phyloP scores from a whole-genome alignment of 2,797 vertebrate genomes.

The Rhadinocentrus ornatus region DNA sequence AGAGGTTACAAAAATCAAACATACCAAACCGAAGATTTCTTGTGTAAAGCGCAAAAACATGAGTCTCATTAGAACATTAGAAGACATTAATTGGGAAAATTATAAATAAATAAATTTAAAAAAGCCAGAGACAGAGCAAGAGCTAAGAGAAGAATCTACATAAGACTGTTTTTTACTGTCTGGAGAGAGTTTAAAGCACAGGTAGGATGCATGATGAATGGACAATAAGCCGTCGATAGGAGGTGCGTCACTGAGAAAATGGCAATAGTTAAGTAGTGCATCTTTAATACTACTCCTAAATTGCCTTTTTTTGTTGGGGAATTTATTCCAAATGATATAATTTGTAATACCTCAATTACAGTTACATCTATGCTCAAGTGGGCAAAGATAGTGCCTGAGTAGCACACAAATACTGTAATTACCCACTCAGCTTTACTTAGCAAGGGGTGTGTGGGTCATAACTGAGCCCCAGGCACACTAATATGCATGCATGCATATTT shows the following conservation, averaged over 20 bases:
- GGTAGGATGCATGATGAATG: too few relatives aligned
- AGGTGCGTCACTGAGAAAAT: too few relatives aligned
- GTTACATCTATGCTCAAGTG: slow-evolving; percentile 46
- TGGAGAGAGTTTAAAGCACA: too few relatives aligned
- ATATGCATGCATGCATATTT: slow-evolving; percentile 49
- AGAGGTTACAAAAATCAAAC: neutral
- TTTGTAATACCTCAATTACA: slow-evolving; percentile 68
- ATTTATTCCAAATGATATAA: slow-evolving; percentile 54
- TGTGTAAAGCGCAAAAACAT: slow-evolving; percentile 20
- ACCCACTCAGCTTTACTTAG: slow-evolving; percentile 56
- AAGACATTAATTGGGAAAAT: too few relatives aligned
- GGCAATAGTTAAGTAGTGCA: too few relatives aligned
- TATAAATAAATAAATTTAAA: too few relatives aligned
- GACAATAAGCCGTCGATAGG: too few relatives aligned
- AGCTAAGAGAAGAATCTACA: too few relatives aligned
- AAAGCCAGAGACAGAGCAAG: too few relatives aligned
- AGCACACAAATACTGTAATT: slow-evolving; percentile 66
- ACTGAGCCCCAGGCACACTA: slow-evolving; percentile 40
- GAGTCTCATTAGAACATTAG: too few relatives aligned
- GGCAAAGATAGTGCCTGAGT: slow-evolving; percentile 42
- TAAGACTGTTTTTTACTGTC: too few relatives aligned
- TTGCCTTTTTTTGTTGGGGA: slow-evolving; percentile 43
- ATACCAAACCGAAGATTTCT: neutral
- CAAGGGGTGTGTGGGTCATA: slow-evolving; percentile 61
- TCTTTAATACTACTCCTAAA: slow-evolving; percentile 19